A percentile compares a stretch with the other conserved stretches of the same genome.
Evolutionary conservation across 2,797 vertebrate genomes (phyloP).

Genomic region (Argyrosomus regius): DNA sequence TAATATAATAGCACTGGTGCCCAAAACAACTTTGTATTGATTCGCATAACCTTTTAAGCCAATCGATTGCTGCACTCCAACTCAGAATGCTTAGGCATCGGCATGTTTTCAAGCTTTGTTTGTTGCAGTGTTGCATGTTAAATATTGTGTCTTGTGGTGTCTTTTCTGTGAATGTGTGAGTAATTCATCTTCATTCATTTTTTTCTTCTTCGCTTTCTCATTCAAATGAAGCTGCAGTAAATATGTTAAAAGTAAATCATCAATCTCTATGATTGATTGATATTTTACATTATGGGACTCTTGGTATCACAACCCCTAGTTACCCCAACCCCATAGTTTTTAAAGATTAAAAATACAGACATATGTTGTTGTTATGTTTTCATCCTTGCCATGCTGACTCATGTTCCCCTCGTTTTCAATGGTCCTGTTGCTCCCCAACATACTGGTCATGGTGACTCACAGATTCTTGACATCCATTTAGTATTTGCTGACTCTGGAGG

Average conservation of each 20-base stretch:
- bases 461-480: conserved; percentile 54
- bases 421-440: conserved; percentile 40
- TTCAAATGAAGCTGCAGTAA: conserved; percentile 19
- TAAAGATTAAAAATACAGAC: not conserved
- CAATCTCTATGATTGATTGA: not conserved
- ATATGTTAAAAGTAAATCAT: conserved; percentile 14
- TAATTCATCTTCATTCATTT: conserved; percentile 29
- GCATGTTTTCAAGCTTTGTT: conserved; percentile 74
- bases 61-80: conserved; percentile 83
- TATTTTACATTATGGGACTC: not conserved
- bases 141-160: conserved; percentile 56
- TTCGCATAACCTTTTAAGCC: conserved; percentile 85
- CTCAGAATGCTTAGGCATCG: conserved; percentile 71
- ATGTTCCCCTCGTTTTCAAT: conserved; percentile 56
- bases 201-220: not conserved
- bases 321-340: too few species aligned
- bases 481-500: conserved; percentile 43
- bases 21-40: conserved; percentile 88
- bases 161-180: conserved; percentile 43
- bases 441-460: conserved; percentile 61
- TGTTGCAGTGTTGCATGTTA: conserved; percentile 71
- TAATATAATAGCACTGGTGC: conserved; percentile 84
- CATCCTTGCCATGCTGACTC: conserved; percentile 61
- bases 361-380: conserved; percentile 33
- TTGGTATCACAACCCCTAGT: not conserved